Percentiles rank a stretch among this genome's conserved stretches.
Evolutionary conservation across 2,888 invertebrate species (phyloP).

Genomic region (Pollenia amentaria): DNA sequence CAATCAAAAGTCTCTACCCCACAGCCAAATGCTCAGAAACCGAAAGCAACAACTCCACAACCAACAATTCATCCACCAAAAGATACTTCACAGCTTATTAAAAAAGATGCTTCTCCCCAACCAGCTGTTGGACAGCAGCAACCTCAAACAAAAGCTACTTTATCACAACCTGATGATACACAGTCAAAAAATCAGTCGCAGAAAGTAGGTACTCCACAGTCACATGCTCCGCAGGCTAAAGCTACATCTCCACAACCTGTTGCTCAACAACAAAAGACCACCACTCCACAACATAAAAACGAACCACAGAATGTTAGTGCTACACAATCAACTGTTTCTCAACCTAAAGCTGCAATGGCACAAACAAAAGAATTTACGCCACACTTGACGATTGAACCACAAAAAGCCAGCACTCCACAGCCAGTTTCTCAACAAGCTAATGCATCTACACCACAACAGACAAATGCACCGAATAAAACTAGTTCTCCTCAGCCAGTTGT

Average conservation of each 20-base stretch:
- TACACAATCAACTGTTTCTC: not conserved
- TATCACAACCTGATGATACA: too few species aligned
- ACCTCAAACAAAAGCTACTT: too few species aligned
- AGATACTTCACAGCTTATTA: not conserved
- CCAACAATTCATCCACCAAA: not conserved
- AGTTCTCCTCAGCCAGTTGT: not conserved
- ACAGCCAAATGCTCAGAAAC: not conserved
- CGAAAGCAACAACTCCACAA: conserved; percentile 1
- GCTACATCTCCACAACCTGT: not conserved
- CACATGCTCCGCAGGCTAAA: conserved; percentile 47
- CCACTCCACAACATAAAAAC: not conserved
- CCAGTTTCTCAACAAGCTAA: not conserved
- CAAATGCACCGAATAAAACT: not conserved
- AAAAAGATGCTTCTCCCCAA: too few species aligned
- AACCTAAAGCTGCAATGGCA: not conserved
- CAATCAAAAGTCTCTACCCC: conserved; percentile 23
- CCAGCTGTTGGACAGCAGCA: too few species aligned
- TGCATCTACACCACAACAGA: not conserved
- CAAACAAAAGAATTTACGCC: not conserved
- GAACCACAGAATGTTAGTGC: not conserved
- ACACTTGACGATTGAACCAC: not conserved
- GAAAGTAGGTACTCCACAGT: conserved; percentile 60
- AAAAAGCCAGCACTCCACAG: not conserved
- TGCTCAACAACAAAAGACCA: not conserved
- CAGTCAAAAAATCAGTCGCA: too few species aligned